Base-by-base conservation (phyloP, 2,888 invertebrate species). In the Hemistola chrysoprasaria region DNA sequence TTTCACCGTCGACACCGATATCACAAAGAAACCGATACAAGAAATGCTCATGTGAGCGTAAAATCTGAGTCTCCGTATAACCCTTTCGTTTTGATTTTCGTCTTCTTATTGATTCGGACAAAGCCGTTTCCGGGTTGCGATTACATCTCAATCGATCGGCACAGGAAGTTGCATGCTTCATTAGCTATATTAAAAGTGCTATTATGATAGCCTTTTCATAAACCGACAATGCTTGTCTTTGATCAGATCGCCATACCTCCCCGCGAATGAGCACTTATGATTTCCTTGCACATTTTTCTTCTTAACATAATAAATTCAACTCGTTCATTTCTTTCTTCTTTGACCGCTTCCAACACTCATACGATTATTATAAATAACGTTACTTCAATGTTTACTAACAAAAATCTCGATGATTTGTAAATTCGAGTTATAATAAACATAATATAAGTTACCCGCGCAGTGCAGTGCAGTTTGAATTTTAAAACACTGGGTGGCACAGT, bases 81-180 rank as follows among this genome's bases (percentile, higher is more conserved):
- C 80, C 78, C 82, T 80, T 86, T 81, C 74, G 58, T 65, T 71
- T 67, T 67, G n/a, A n/a, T n/a, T n/a, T n/a, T n/a, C n/a, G n/a
- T n/a, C n/a, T n/a, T 59, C 56, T 59, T 52, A 59, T 41, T 51
- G 53, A 42, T 48, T 39, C 20, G 39, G 43, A 80, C 75, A 83
- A 87, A 70, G 74, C 60, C 64, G 58, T 80, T 77, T 87, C 87
- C 87, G 83, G 83, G 76, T 83, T 76, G 78, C 78, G 59, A 78
- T 78, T 74, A 67, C 69, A 56, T 51, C 72, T 78, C 78, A 77
- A 76, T 78, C 66, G 65, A 48, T 59, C 53, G 63, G 3, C 60
- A 61, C 80, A 77, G 87, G 87, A 88, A 85, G 78, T 82, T 50
- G 65, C 56, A 78, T 60, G 87, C 72, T 83, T 84, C 83, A 83